These are phyloP conservation scores for Acrocephalus kingi DNA, from an alignment of 2,113 vertebrate genomes.

Conservation along the genomic window DNA sequence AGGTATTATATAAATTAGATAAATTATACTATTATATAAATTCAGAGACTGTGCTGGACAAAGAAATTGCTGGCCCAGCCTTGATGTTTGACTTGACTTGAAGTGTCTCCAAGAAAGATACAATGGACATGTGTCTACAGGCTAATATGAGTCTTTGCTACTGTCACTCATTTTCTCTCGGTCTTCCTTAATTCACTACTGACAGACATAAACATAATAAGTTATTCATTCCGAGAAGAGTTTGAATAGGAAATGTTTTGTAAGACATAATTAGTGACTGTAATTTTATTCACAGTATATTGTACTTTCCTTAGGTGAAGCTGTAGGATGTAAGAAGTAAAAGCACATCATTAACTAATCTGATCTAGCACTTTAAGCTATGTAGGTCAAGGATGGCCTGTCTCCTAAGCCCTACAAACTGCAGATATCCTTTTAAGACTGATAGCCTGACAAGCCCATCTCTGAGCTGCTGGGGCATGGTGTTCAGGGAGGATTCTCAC, in stretches of 20 bases:
- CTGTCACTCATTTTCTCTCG: background rate
- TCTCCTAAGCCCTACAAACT: background rate
- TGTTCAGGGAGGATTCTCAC: background rate
- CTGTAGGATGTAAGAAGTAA: background rate
- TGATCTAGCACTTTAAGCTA: background rate
- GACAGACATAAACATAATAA: constrained; percentile 8
- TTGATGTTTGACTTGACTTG: constrained; percentile 1
- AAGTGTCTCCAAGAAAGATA: constrained; percentile 11
- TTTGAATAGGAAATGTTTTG: background rate
- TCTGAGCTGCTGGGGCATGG: background rate
- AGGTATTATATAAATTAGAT: background rate
- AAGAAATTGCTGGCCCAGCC: background rate
- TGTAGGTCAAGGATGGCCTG: constrained; percentile 13
- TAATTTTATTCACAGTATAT: background rate
- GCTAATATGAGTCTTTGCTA: background rate
- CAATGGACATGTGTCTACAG: background rate
- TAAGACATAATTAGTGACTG: background rate
- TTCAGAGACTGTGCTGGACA: background rate
- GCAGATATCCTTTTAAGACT: background rate
- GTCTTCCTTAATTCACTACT: background rate
- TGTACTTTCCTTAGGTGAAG: constrained; percentile 9
- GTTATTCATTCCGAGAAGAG: background rate
- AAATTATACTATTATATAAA: background rate
- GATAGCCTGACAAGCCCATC: background rate
- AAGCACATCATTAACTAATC: background rate